Evolutionary conservation across 2,113 vertebrate genomes (phyloP).

Genomic region (Beaufortia kweichowensis): DNA sequence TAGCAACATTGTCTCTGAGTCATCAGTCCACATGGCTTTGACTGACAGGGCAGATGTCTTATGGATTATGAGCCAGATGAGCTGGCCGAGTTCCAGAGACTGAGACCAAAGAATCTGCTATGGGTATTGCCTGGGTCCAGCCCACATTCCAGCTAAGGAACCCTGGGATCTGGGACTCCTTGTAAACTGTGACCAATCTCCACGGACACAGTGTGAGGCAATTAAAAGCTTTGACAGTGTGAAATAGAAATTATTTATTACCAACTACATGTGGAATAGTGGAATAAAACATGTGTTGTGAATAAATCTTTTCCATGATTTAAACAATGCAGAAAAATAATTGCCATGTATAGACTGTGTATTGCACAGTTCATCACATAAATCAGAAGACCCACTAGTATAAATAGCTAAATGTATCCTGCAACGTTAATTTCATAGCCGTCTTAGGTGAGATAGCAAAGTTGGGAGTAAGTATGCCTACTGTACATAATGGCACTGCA

Average conservation of each 20-base stretch:
- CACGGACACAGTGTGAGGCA: background rate
- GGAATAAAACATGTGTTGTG: background rate
- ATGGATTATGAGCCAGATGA: conserved; percentile 29
- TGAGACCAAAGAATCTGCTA: conserved; percentile 44
- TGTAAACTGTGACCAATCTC: background rate
- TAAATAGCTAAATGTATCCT: background rate
- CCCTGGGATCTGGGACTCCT: conserved; percentile 3
- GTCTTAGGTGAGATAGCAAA: too few relatives aligned
- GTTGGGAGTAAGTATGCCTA: too few relatives aligned
- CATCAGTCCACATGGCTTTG: conserved; percentile 24
- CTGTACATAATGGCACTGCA: too few relatives aligned
- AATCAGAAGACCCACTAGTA: background rate
- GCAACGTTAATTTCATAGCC: background rate
- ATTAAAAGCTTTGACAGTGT: conserved; percentile 18
- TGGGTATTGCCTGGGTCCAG: conserved; percentile 43
- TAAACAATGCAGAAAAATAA: background rate
- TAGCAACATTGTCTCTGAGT: background rate
- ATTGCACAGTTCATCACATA: background rate
- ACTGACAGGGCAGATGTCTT: conserved; percentile 45
- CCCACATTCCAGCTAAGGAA: conserved; percentile 21
- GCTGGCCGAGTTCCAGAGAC: conserved; percentile 1
- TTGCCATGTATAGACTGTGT: background rate
- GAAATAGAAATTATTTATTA: conserved; percentile 1
- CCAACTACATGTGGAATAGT: background rate
- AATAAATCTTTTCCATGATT: background rate